These are phyloP conservation scores for Saccostrea glomerata DNA, from an alignment of 1,140 invertebrate species.

Conservation along the genomic window DNA sequence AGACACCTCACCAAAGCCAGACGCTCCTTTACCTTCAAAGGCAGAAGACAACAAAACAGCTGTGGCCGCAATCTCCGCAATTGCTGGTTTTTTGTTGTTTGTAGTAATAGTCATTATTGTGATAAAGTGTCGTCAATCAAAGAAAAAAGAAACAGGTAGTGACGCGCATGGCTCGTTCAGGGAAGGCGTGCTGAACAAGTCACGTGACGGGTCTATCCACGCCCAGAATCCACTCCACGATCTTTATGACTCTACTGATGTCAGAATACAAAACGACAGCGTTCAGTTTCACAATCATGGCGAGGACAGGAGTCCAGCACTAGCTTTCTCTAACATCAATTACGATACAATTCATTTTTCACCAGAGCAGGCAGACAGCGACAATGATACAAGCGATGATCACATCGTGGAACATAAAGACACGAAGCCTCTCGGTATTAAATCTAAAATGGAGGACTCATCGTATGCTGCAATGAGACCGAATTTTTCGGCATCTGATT, in stretches of 20 bases:
- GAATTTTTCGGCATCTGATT: background rate
- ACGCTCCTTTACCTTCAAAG: background rate
- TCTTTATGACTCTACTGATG: background rate
- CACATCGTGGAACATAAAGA: slow-evolving; percentile 24
- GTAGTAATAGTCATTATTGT: slow-evolving; percentile 20
- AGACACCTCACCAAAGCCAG: background rate
- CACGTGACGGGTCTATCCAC: slow-evolving; percentile 13
- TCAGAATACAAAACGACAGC: slow-evolving; percentile 20
- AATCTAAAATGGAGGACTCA: background rate
- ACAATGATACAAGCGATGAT: slow-evolving; percentile 1
- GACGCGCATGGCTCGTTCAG: background rate
- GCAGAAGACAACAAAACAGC: background rate
- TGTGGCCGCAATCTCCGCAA: background rate
- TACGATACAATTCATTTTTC: background rate
- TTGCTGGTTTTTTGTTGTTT: background rate
- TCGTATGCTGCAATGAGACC: background rate
- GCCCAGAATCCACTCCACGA: slow-evolving; percentile 14
- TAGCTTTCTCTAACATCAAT: background rate
- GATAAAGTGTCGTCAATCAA: background rate
- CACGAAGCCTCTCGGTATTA: background rate
- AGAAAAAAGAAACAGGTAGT: background rate
- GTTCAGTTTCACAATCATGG: background rate
- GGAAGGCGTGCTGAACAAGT: background rate
- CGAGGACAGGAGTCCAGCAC: background rate
- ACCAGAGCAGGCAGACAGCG: background rate